Conservation (phyloP, 37 sponge, comb jelly and placozoan species). For the Theonella swinhoei region DNA sequence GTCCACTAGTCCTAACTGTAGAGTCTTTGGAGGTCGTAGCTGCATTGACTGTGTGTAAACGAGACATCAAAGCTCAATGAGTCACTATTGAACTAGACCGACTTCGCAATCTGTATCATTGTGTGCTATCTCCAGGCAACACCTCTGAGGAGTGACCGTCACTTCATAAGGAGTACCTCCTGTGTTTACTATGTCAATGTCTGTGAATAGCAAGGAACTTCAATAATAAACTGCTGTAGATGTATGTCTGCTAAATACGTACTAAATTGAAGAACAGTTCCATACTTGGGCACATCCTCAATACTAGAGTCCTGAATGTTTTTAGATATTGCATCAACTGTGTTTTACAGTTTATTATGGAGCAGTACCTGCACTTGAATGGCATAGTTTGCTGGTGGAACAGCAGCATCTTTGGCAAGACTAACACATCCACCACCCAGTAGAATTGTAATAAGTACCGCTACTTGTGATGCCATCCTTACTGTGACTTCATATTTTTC, state of each 20-base stretch:
- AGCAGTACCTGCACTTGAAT: not conserved
- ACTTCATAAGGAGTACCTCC: not conserved
- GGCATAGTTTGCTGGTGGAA: not conserved
- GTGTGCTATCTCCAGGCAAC: constrained; percentile 37
- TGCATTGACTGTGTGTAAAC: constrained; percentile 29
- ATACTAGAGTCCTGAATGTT: constrained; percentile 16
- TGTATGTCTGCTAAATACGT: not conserved
- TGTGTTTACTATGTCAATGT: constrained; percentile 23
- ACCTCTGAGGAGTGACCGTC: constrained; percentile 26
- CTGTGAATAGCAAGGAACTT: not conserved
- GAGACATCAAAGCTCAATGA: no score
- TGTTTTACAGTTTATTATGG: not conserved
- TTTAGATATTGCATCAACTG: not conserved
- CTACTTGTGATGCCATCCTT: no score
- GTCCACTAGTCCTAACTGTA: not conserved
- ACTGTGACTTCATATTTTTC: no score
- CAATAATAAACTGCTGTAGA: not conserved
- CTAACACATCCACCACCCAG: no score
- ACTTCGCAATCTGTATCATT: constrained; percentile 49
- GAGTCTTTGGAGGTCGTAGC: constrained; percentile 1
- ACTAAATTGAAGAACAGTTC: constrained; percentile 34
- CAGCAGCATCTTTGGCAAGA: no score
- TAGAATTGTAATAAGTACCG: no score
- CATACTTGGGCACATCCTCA: constrained; percentile 9
- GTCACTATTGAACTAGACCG: no score